phyloP scores from a whole-genome alignment of 2,888 invertebrate genomes.

The Clostera curtula region DNA sequence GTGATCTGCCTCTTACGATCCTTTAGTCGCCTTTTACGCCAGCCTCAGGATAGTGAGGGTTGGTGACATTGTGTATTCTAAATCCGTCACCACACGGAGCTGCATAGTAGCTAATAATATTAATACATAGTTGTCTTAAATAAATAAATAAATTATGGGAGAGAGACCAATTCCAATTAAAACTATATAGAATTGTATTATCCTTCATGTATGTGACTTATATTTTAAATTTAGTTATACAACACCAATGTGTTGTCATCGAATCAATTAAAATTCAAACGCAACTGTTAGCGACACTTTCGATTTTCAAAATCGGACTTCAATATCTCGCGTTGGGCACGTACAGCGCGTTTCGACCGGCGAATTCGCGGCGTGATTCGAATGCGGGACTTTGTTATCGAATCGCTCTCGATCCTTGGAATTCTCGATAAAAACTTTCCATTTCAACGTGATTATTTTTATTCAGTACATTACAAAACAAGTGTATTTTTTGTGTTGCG shows the following conservation, averaged over 20 bases:
- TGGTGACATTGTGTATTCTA: too few species aligned
- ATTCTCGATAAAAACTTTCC: constrained; percentile 50
- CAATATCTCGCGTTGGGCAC: constrained; percentile 20
- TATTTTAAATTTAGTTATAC: too few species aligned
- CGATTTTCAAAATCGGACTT: constrained; percentile 40
- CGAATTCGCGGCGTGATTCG: constrained; percentile 33
- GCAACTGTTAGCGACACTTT: constrained; percentile 42
- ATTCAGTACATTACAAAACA: constrained; percentile 37
- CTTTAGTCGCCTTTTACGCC: too few species aligned
- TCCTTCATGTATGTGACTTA: too few species aligned
- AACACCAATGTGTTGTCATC: constrained; percentile 25
- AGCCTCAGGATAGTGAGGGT: too few species aligned
- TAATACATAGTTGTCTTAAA: too few species aligned
- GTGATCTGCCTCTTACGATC: too few species aligned
- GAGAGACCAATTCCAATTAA: too few species aligned
- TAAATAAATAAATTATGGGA: too few species aligned
- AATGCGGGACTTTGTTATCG: constrained; percentile 35
- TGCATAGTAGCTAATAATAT: too few species aligned
- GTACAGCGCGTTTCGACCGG: constrained; percentile 21
- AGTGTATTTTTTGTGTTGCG: constrained; percentile 9
- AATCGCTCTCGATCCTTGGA: constrained; percentile 22
- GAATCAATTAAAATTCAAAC: constrained; percentile 35
- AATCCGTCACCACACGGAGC: too few species aligned
- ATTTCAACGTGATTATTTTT: constrained; percentile 41
- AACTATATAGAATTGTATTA: too few species aligned